A percentile compares a stretch with the other conserved stretches of the same genome.
Evolutionary conservation across 2,888 invertebrate genomes (phyloP).

Genomic region (Drosophila gaucha): DNA sequence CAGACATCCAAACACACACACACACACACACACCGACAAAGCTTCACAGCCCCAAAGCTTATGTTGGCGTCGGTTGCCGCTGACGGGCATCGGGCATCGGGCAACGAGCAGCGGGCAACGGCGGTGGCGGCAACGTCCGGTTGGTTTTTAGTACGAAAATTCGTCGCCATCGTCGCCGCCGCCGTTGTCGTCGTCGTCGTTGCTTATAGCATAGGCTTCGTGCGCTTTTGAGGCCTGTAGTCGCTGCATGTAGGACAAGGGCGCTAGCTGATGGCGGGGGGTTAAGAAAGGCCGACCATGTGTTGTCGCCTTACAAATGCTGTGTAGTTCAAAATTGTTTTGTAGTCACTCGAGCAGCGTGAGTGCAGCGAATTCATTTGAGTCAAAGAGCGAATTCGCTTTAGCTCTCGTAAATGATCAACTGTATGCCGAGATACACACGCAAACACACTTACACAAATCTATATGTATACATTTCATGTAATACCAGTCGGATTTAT

Average conservation of each 20-base stretch:
- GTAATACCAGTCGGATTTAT: slow-evolving; percentile 33
- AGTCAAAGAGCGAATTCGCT: slow-evolving; percentile 54
- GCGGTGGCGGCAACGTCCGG: slow-evolving; percentile 75
- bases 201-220: slow-evolving; percentile 58
- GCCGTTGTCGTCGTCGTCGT: slow-evolving; percentile 32
- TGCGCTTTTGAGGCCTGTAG: slow-evolving; percentile 58
- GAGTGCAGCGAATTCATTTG: slow-evolving; percentile 39
- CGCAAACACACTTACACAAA: slow-evolving; percentile 13
- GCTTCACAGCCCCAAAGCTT: slow-evolving; percentile 67
- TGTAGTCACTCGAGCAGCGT: slow-evolving; percentile 20
- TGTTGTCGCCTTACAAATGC: slow-evolving; percentile 60
- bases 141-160: slow-evolving; percentile 77
- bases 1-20: slow-evolving; percentile 27
- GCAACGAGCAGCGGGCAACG: slow-evolving; percentile 35
- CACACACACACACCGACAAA: slow-evolving; percentile 42
- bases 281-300: slow-evolving; percentile 57
- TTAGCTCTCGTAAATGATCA: slow-evolving; percentile 46
- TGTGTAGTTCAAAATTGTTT: slow-evolving; percentile 49
- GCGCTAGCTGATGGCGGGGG: slow-evolving; percentile 35
- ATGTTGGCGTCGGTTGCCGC: slow-evolving; percentile 52
- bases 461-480: slow-evolving; percentile 22
- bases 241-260: slow-evolving; percentile 49
- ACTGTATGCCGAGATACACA: slow-evolving; percentile 10
- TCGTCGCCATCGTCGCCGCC: slow-evolving; percentile 50
- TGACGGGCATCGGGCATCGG: slow-evolving; percentile 19